Evolutionary conservation across 2,888 invertebrate genomes (phyloP), one percentile per base, ranked within the genome.

Genomic region (Villa cingulata): DNA sequence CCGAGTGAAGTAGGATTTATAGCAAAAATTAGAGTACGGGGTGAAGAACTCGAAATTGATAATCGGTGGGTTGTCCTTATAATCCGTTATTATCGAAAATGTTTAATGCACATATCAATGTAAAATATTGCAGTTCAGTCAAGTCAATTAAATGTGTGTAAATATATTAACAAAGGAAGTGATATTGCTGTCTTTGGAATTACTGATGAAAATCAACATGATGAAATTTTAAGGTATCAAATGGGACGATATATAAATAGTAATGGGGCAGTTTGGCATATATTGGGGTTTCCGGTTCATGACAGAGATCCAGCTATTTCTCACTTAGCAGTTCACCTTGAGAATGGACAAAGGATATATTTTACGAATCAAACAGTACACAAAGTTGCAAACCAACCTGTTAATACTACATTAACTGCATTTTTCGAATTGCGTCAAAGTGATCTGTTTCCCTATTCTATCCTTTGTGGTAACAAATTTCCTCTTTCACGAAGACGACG

Each of bases 361-460:
- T 63, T 45, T 61, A 55, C 20, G 50, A 49, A 34, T 14, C 10
- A 15, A 34, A 3, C 15, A 15, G 7, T 48, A 52, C 49, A 15
- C 38, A 36, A 41, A 45, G 53, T n/a, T 54, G 48, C 57, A 16
- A 47, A 50, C 7, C 32, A 45, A 43, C 52, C 52, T 20, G 50
- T 51, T 44, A 51, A 48, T 39, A 57, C 57, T 40, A 63, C 61
- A 46, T 53, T 66, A 16, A 56, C 56, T 15, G 57, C 54, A 29
- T 66, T 65, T 56, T 65, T 65, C 44, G 38, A 53, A 41, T 53
- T 64, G 5, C 64, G 63, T 46, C 42, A 57, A 54, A n/a, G n/a
- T n/a, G n/a, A n/a, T n/a, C n/a, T n/a, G n/a, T n/a, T n/a, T n/a
- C n/a, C n/a, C n/a, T n/a, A n/a, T n/a, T n/a, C n/a, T n/a, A n/a